Evolutionary conservation across 2,113 vertebrate species (phyloP), one percentile per base, ranked within the genome.

Genomic region (Gila orcuttii): DNA sequence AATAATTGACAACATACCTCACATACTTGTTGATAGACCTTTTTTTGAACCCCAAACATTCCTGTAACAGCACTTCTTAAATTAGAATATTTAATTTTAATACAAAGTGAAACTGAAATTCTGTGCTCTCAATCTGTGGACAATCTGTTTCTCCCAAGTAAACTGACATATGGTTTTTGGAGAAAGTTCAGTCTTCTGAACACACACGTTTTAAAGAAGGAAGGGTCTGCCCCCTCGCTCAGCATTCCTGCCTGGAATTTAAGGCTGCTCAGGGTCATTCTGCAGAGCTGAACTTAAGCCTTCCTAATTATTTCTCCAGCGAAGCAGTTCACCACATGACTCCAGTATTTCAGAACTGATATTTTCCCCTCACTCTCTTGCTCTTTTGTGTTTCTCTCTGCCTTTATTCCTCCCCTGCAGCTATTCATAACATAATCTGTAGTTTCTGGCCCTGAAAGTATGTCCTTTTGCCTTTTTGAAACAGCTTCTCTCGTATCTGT

Each of bases 221-320:
- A 75, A 75, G 47, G 47, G 6, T 68, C 79, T n/a, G 33, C 52
- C n/a, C 47, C 21, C 69, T 76, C 21, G 57, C 81, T 78, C 86
- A 81, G 55, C 66, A 81, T 88, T 89, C 84, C 80, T 86, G 79
- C 39, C 74, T 88, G 60, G 82, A 87, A 88, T 88, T 62, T 89
- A 76, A 83, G 68, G 81, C 74, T 84, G 66, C 59, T 50, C 21
- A 33, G 68, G 73, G 60, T 83, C 73, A 84, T 84, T 79, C 82
- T 77, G 69, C 80, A 57, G 85, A 84, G 86, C 62, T 87, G 31
- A 57, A 73, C 74, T 82, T 74, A 82, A 89, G 78, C 89, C 82
- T 82, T 52, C 31, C 59, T 86, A 85, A 88, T 83, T 87, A 81
- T 86, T 81, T 84, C 45, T 86, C 84, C 68, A 66, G 60, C 45